These are phyloP conservation scores for Raphicerus campestris DNA, from an alignment of 2,113 vertebrate species.

Conservation along the genomic window DNA sequence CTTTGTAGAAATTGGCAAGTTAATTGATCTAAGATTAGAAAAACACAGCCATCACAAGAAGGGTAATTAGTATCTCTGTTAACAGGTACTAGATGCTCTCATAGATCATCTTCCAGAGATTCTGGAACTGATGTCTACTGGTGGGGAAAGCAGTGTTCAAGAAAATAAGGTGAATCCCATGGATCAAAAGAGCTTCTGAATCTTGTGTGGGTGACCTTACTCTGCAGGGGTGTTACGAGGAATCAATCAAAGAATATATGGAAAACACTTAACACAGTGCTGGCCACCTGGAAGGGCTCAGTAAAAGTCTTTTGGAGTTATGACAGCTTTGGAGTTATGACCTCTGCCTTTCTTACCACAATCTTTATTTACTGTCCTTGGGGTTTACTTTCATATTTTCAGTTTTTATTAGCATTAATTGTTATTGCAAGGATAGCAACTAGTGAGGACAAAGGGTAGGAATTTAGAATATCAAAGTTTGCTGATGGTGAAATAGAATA, in stretches of 20 bases:
- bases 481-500: neutral
- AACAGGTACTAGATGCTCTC: conserved; percentile 92
- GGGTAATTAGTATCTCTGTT: conserved; percentile 62
- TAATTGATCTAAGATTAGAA: neutral
- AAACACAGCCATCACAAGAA: neutral
- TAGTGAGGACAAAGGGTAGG: neutral
- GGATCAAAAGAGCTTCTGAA: neutral
- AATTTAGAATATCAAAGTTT: neutral
- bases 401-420: neutral
- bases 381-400: neutral
- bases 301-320: neutral
- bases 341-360: neutral
- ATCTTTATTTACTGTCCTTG: neutral
- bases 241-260: neutral
- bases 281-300: neutral
- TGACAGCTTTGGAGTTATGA: too few species aligned
- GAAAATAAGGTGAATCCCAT: conserved; percentile 87
- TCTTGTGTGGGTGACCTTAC: neutral
- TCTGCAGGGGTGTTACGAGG: neutral
- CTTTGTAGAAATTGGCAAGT: neutral
- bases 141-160: conserved; percentile 85
- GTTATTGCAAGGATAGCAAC: neutral
- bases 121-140: conserved; percentile 87
- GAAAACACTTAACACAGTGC: neutral
- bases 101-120: conserved; percentile 92